These are phyloP conservation scores for Neopipo cinnamomea DNA, from an alignment of 2,113 vertebrate species.

Conservation along the genomic window DNA sequence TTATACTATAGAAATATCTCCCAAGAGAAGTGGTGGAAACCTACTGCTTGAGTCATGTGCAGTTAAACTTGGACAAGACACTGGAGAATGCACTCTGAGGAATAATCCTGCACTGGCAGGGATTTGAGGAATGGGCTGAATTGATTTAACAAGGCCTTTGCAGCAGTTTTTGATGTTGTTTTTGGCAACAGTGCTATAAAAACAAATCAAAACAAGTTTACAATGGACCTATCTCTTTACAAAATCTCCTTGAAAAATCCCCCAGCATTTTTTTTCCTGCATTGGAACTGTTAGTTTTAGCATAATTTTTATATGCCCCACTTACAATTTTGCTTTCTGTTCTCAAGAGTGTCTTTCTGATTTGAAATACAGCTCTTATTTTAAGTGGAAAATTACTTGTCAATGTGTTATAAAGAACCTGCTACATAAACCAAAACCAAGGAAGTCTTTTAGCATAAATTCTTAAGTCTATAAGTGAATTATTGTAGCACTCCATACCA, in stretches of 20 bases:
- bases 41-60: background rate
- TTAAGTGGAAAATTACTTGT: background rate
- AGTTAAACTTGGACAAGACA: background rate
- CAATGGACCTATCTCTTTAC: background rate
- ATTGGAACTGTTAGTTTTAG: background rate
- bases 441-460: background rate
- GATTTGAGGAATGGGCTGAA: background rate
- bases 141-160: background rate
- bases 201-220: background rate
- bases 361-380: background rate
- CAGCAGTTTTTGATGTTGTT: background rate
- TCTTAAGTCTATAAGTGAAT: background rate
- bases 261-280: background rate
- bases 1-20: background rate
- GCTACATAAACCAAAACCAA: background rate
- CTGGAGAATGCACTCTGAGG: background rate
- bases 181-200: background rate
- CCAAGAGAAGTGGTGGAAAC: background rate
- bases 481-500: background rate
- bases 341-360: background rate
- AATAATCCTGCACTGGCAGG: background rate
- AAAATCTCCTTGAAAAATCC: background rate
- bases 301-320: background rate
- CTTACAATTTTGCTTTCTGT: background rate
- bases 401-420: background rate